Evolutionary conservation across 2,797 vertebrate genomes (phyloP).

Genomic region (Cyprinodon diabolis): DNA sequence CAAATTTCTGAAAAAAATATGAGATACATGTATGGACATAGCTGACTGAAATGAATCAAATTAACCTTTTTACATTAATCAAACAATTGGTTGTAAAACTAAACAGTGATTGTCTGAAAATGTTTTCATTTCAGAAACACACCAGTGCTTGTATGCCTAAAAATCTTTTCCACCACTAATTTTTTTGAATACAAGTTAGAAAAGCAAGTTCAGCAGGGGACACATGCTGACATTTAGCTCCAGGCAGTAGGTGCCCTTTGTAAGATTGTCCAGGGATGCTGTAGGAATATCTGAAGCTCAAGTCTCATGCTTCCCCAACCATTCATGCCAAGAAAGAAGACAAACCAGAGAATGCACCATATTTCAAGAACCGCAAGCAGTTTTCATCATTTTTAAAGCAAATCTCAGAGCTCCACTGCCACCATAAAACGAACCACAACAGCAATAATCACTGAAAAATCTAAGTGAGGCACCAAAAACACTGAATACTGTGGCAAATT

Average conservation of each 20-base stretch:
- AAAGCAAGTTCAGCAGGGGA: conserved; percentile 20
- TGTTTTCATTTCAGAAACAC: background rate
- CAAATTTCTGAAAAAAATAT: background rate
- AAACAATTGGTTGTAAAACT: conserved; percentile 2
- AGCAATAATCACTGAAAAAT: background rate
- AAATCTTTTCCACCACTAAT: conserved; percentile 22
- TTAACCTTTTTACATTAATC: background rate
- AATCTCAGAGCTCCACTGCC: conserved; percentile 37
- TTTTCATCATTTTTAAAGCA: conserved; percentile 29
- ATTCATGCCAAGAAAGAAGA: conserved; percentile 31
- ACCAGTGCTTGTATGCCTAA: background rate
- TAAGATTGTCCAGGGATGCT: conserved; percentile 36
- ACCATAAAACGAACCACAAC: conserved; percentile 14
- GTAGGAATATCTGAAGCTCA: conserved; percentile 35
- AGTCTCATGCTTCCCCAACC: conserved; percentile 18
- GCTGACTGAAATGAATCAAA: background rate
- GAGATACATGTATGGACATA: background rate
- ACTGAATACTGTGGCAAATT: background rate
- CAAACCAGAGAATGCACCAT: conserved; percentile 16
- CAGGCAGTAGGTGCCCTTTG: conserved; percentile 49
- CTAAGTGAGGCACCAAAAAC: background rate
- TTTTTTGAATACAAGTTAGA: conserved; percentile 32
- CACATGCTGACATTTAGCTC: conserved; percentile 43
- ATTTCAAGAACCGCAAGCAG: conserved; percentile 18
- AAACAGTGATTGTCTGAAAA: background rate